Evolutionary conservation across 2,888 invertebrate genomes (phyloP), one percentile per base, ranked within the genome.

Genomic region (Lycophotia porphyrea): DNA sequence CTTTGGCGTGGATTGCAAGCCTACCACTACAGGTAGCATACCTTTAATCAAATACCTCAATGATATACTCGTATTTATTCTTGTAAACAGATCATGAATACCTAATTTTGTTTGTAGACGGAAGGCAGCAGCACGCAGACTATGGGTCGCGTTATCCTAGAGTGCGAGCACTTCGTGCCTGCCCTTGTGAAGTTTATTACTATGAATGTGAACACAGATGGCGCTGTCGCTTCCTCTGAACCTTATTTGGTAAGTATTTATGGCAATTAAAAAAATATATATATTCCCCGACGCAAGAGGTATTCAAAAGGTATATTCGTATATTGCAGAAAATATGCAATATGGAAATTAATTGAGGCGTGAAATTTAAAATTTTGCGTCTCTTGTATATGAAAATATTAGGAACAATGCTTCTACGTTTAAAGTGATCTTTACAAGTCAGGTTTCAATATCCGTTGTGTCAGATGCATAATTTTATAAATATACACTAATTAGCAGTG

Each of bases 1-100:
- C 98, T 24, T 93, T 98, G 68, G 98, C 98, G 2, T 96, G 98
- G 91, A 97, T 98, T 66, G 97, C 98, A 71, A 98, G 98, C 76
- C 88, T 95, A 69, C 95, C 96, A 1, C 74, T 96, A 72, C 93
- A 94, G 93, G 95, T 81, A 76, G 2, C 7, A 3, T 5, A 15
- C 34, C 18, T 8, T 27, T 18, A 15, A 55, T n/a, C 7, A n/a
- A 24, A 31, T 1, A 52, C 4, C 4, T 36, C 9, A 9, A 27
- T 65, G 27, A 36, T 4, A 11, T 24, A 36, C 24, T 71, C 15
- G 13, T 36, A 67, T 55, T 58, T 66, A 7, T 39, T 71, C 9
- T 9, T n/a, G 49, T 24, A 5, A 65, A n/a, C 21, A 61, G 34
- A 21, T 27, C 2, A 21, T 27, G 18, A 18, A 36, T 18, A 36